Conservation (phyloP, 2,113 vertebrate genomes). For the Larimichthys crocea region DNA sequence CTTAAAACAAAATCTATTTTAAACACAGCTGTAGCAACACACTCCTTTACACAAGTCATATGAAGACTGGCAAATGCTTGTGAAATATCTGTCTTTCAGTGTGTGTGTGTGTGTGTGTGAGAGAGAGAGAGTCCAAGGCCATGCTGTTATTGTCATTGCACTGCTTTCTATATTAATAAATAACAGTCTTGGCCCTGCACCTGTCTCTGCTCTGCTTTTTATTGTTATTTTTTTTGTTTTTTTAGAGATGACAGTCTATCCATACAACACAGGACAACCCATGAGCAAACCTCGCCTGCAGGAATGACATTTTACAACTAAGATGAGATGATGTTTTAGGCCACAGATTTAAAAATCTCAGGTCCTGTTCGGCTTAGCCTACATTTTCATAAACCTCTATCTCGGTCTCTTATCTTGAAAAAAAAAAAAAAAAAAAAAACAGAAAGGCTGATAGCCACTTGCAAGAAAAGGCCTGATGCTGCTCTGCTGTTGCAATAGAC, state of each 20-base stretch:
- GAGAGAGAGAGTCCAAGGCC: constrained; percentile 59
- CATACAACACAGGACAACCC: constrained; percentile 22
- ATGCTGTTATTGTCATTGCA: constrained; percentile 59
- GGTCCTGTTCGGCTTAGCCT: constrained; percentile 58
- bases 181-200: constrained; percentile 50
- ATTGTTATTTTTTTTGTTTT: constrained; percentile 40
- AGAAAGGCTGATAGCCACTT: constrained; percentile 47
- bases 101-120: constrained; percentile 4
- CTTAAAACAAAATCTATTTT: constrained; percentile 62
- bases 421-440: constrained; percentile 42
- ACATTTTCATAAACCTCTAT: constrained; percentile 61
- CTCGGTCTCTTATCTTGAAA: constrained; percentile 50
- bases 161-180: constrained; percentile 59
- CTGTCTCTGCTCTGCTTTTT: constrained; percentile 26
- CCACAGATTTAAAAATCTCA: constrained; percentile 61
- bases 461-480: constrained; percentile 46
- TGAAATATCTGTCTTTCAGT: constrained; percentile 54
- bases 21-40: constrained; percentile 48
- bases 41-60: constrained; percentile 55
- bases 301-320: constrained; percentile 51
- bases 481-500: constrained; percentile 45
- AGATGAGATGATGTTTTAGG: constrained; percentile 60
- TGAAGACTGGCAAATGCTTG: constrained; percentile 55
- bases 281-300: constrained; percentile 19
- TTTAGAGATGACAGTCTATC: constrained; percentile 52